phyloP scores from a whole-genome alignment of 1,140 invertebrate species.

The Atta cephalotes region DNA sequence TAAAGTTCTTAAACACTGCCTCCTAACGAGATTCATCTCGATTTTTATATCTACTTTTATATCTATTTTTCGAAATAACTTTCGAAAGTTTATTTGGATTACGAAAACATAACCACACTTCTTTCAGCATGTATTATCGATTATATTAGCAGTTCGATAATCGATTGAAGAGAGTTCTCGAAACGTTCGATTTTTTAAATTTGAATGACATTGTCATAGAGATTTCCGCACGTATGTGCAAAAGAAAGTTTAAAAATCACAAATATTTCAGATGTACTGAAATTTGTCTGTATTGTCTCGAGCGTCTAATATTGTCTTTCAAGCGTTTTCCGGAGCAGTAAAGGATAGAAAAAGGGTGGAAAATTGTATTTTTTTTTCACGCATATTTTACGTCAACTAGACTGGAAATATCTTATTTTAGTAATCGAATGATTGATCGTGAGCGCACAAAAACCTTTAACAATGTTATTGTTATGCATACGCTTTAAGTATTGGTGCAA shows the following conservation, averaged over 20 bases:
- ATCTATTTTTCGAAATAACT: constrained; percentile 13
- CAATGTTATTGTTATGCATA: constrained; percentile 40
- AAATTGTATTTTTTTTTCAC: background rate
- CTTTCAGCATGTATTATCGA: background rate
- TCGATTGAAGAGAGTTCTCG: constrained; percentile 35
- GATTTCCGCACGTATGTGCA: background rate
- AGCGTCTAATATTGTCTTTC: background rate
- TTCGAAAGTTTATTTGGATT: background rate
- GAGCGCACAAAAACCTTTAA: constrained; percentile 35
- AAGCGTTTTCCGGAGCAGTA: background rate
- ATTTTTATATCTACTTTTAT: background rate
- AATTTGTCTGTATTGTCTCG: background rate
- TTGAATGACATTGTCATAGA: background rate
- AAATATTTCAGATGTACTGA: too few relatives aligned
- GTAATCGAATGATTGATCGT: background rate
- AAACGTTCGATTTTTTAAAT: constrained; percentile 13
- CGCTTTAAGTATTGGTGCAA: constrained; percentile 74
- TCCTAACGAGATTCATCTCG: constrained; percentile 78
- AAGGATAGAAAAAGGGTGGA: too few relatives aligned
- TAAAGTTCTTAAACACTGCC: constrained; percentile 75
- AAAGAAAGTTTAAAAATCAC: background rate
- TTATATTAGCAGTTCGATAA: constrained; percentile 12
- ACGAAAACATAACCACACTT: background rate
- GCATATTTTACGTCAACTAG: background rate
- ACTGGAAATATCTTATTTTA: background rate